Percentiles rank a stretch among this genome's conserved stretches.
phyloP scores from a whole-genome alignment of 2,797 vertebrate genomes.

The Melanotaenia maccullochi region DNA sequence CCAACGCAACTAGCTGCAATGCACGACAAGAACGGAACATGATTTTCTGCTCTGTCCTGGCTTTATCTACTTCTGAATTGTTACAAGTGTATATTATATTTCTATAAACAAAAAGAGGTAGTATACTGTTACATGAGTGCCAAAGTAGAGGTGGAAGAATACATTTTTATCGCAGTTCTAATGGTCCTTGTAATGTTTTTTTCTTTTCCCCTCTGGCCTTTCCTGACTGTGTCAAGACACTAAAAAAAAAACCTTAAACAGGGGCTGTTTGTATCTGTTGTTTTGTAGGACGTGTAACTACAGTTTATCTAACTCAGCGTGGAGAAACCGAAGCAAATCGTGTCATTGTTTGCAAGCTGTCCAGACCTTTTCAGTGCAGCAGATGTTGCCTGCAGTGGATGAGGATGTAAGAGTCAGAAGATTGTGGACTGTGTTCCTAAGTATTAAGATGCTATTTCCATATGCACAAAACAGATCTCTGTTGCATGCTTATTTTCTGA shows the following conservation, averaged over 20 bases:
- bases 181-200: slow-evolving; percentile 43
- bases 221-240: slow-evolving; percentile 54
- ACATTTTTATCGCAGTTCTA: slow-evolving; percentile 66
- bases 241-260: slow-evolving; percentile 30
- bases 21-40: slow-evolving; percentile 61
- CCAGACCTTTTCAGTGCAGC: slow-evolving; percentile 25
- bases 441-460: slow-evolving; percentile 66
- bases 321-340: slow-evolving; percentile 43
- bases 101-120: slow-evolving; percentile 60
- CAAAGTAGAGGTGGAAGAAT: slow-evolving; percentile 76
- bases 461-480: slow-evolving; percentile 77
- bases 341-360: slow-evolving; percentile 27
- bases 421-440: slow-evolving; percentile 53
- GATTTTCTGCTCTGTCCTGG: slow-evolving; percentile 60
- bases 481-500: slow-evolving; percentile 80
- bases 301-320: slow-evolving; percentile 28
- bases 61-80: slow-evolving; percentile 70
- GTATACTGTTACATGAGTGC: slow-evolving; percentile 79
- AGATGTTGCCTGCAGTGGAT: slow-evolving; percentile 17
- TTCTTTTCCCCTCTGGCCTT: slow-evolving; percentile 35
- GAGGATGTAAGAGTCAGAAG: slow-evolving; percentile 54
- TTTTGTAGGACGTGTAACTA: slow-evolving; percentile 60
- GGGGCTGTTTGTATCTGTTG: slow-evolving; percentile 49
- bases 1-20: slow-evolving; percentile 61
- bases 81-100: slow-evolving; percentile 67